A percentile compares a stretch with the other conserved stretches of the same genome.
Evolutionary conservation across 1,140 invertebrate genomes (phyloP).

Genomic region (Magallana gigas): DNA sequence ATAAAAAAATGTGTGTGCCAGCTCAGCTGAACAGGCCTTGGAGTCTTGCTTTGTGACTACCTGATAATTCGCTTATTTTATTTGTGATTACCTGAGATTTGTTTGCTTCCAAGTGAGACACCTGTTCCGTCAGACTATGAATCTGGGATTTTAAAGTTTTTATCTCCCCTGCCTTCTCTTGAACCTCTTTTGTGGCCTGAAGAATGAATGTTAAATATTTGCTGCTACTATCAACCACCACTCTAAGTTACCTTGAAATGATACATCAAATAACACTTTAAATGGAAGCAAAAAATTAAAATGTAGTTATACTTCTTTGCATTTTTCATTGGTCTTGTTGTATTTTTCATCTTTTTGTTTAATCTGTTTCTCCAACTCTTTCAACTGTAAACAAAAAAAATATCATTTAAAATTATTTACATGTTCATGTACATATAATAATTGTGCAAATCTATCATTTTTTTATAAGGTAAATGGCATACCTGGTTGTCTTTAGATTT

Average conservation of each 20-base stretch:
- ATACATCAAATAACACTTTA: too few species aligned
- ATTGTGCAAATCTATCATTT: too few species aligned
- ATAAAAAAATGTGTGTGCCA: too few species aligned
- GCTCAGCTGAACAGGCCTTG: too few species aligned
- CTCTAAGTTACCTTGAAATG: too few species aligned
- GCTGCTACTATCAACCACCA: too few species aligned
- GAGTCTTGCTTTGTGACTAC: too few species aligned
- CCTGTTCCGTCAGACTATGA: slow-evolving; percentile 65
- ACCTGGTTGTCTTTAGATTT: slow-evolving; percentile 64
- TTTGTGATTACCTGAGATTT: slow-evolving; percentile 70
- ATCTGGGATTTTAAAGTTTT: slow-evolving; percentile 57
- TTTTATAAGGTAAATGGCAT: neutral
- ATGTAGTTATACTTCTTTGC: slow-evolving; percentile 24
- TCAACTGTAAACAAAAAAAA: slow-evolving; percentile 56
- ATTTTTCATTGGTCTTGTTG: slow-evolving; percentile 53
- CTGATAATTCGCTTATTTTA: too few species aligned
- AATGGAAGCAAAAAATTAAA: too few species aligned
- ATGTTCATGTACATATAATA: neutral
- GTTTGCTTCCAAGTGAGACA: slow-evolving; percentile 69
- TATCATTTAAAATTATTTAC: neutral
- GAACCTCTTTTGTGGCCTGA: slow-evolving; percentile 61
- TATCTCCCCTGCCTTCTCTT: slow-evolving; percentile 57
- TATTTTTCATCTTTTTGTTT: slow-evolving; percentile 61
- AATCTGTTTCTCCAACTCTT: slow-evolving; percentile 61
- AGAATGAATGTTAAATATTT: slow-evolving; percentile 35